Base-by-base conservation (phyloP, 1,140 invertebrate species). In the Himalopsyche phryganea region DNA sequence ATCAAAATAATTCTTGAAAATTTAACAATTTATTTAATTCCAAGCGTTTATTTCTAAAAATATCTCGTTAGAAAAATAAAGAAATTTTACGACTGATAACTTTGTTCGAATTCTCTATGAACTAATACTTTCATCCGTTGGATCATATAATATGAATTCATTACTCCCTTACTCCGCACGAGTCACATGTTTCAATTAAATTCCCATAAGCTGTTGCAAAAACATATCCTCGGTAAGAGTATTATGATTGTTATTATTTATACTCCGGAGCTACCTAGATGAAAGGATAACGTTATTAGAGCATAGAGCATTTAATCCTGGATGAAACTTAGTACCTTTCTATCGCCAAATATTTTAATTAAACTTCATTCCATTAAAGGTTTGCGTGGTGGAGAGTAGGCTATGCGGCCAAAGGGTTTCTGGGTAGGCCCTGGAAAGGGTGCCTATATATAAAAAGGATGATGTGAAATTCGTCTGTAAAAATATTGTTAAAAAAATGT, bases 331-430 rank as follows among this genome's bases (percentile, higher is more conserved):
- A 9, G 23, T 28, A 28, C 23, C 4, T 9, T 28, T 28, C 23
- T 54, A 54, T 54, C 51, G 42, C 51, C 51, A 54, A 54, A 54
- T 54, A 54, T 54, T 54, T 54, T 54, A 54, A 54, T 54, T 54
- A 54, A 54, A 54, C 46, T 54, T 54, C 51, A 46, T 54, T 54
- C 51, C 51, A 54, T 54, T 54, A 54, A 54, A 35, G 51, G 32
- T 17, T 40, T 14, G 19, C 13, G 18, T 36, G 49, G 28, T 3
- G 7, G 9, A n/a, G 49, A 13, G 11, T 32, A 32, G 28, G 7
- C 17, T 15, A n/a, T 46, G 17, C 44, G 10, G 17, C 44, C 44
- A n/a, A 5, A n/a, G 6, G 17, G n/a, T 5, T 15, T 28, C 23
- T 28, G 23, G 23, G 23, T 28, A 5, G 11, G 40, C 6, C 13